Evolutionary conservation across 64 coral and sea anemone species (phyloP).

Genomic region (Stichodactyla mertensii): DNA sequence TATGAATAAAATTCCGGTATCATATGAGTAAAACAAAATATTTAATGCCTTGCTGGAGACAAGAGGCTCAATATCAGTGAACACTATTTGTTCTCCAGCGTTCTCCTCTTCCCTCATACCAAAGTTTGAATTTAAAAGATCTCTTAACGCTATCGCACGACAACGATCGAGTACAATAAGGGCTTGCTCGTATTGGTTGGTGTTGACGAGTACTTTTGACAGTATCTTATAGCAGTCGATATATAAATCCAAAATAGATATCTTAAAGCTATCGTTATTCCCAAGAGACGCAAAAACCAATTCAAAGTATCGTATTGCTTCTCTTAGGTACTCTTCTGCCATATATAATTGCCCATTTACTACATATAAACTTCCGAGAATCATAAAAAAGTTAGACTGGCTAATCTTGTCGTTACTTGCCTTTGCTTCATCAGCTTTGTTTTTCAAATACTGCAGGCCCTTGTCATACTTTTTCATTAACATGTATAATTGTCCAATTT

Average conservation of each 20-base stretch:
- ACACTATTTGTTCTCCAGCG: neutral
- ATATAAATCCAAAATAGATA: neutral
- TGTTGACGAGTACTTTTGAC: neutral
- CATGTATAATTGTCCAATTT: too few species aligned
- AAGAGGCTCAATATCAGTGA: neutral
- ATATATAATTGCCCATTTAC: too few species aligned
- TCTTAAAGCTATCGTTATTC: neutral
- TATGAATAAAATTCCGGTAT: neutral
- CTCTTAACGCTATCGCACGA: constrained; percentile 29
- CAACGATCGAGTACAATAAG: constrained; percentile 15
- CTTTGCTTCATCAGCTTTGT: too few species aligned
- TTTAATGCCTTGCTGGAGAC: neutral
- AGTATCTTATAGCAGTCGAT: neutral
- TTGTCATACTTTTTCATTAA: too few species aligned
- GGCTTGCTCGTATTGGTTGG: constrained; percentile 12
- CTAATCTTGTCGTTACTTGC: too few species aligned
- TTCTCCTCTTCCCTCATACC: neutral
- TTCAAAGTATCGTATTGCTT: neutral
- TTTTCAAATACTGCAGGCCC: too few species aligned
- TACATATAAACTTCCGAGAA: too few species aligned
- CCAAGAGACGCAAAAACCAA: neutral
- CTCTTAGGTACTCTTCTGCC: neutral
- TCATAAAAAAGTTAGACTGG: too few species aligned
- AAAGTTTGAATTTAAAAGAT: constrained; percentile 4
- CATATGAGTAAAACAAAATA: neutral